phyloP scores from a whole-genome alignment of 2,113 vertebrate genomes.

The Pseudorhombus dupliciocellatus region DNA sequence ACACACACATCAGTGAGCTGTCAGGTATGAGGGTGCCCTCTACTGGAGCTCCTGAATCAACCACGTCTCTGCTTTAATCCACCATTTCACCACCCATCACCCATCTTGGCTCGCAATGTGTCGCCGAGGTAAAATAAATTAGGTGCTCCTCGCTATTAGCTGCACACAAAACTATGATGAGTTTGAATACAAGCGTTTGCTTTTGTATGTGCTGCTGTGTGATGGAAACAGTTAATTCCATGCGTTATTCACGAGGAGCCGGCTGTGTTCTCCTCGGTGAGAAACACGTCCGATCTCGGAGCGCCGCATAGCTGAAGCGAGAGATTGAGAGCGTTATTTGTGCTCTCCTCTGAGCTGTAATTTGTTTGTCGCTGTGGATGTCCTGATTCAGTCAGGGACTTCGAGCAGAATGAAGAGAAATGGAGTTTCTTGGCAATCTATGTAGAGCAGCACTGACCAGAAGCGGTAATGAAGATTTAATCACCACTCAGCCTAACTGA shows the following conservation, averaged over 20 bases:
- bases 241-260: not conserved
- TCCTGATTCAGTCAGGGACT: conserved; percentile 71
- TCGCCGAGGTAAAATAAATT: not conserved
- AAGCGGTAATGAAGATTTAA: conserved; percentile 81
- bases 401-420: conserved; percentile 72
- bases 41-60: conserved; percentile 45
- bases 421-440: conserved; percentile 67
- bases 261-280: conserved; percentile 4
- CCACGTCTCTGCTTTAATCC: not conserved
- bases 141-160: not conserved
- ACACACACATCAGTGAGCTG: conserved; percentile 19
- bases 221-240: not conserved
- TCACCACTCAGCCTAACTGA: conserved; percentile 71
- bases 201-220: not conserved
- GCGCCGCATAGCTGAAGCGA: conserved; percentile 21
- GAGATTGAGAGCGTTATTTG: conserved; percentile 46
- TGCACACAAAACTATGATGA: not conserved
- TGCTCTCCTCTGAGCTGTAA: conserved; percentile 35
- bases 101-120: not conserved
- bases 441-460: conserved; percentile 70
- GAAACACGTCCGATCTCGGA: conserved; percentile 18
- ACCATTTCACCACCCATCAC: conserved; percentile 19
- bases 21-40: conserved; percentile 51
- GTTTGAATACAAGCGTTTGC: not conserved
- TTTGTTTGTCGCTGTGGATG: conserved; percentile 65